Evolutionary conservation across 1,140 invertebrate genomes (phyloP).

Genomic region (Notospermus geniculatus): DNA sequence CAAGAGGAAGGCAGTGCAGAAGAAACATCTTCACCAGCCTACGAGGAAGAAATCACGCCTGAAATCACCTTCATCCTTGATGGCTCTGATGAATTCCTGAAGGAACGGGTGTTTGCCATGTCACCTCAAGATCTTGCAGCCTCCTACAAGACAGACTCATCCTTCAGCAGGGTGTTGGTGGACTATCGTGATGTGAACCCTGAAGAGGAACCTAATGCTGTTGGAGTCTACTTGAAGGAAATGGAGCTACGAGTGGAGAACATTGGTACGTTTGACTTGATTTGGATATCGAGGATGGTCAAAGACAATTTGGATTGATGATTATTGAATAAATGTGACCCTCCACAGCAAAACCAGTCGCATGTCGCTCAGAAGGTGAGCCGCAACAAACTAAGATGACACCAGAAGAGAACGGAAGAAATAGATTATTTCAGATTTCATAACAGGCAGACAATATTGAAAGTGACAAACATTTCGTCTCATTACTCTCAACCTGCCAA

Average conservation of each 20-base stretch:
- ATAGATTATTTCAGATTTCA: too few relatives aligned
- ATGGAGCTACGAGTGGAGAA: slow-evolving; percentile 65
- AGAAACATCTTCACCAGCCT: slow-evolving; percentile 50
- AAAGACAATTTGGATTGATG: too few relatives aligned
- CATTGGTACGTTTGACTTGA: slow-evolving; percentile 40
- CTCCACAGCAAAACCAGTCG: too few relatives aligned
- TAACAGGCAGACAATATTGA: too few relatives aligned
- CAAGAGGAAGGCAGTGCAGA: slow-evolving; percentile 43
- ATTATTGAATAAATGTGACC: too few relatives aligned
- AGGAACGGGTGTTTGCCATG: slow-evolving; percentile 65
- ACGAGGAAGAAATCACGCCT: slow-evolving; percentile 53
- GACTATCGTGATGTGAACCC: slow-evolving; percentile 50
- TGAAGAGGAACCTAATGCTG: slow-evolving; percentile 61
- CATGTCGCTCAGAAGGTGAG: too few relatives aligned
- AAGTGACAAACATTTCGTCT: too few relatives aligned
- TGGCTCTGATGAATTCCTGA: slow-evolving; percentile 69
- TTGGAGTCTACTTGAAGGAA: slow-evolving; percentile 70
- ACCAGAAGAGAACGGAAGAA: too few relatives aligned
- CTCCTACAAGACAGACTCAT: slow-evolving; percentile 55
- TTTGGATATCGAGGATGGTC: too few relatives aligned
- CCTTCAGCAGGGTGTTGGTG: slow-evolving; percentile 43
- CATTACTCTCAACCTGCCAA: too few relatives aligned
- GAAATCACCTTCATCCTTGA: slow-evolving; percentile 64
- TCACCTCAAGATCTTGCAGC: slow-evolving; percentile 62
- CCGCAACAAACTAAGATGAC: too few relatives aligned